Evolutionary conservation across 2,797 vertebrate genomes (phyloP).

Genomic region (Trichosurus vulpecula): DNA sequence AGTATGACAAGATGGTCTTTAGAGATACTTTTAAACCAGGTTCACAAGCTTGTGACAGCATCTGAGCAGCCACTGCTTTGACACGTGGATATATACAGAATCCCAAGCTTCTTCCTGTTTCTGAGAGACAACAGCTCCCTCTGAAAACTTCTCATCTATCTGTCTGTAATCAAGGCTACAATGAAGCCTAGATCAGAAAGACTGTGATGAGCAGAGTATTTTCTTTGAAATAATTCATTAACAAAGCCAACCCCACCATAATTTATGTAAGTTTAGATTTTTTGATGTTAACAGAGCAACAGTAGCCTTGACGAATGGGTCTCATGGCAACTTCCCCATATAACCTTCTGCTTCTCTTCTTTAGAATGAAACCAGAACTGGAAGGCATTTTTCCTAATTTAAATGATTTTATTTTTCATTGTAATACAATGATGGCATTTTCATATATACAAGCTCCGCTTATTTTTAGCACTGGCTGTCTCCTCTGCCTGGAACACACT

Average conservation of each 20-base stretch:
- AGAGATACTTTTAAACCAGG: not conserved
- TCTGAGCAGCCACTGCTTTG: not conserved
- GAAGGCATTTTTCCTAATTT: slow-evolving; percentile 8
- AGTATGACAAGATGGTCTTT: not conserved
- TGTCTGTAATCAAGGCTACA: not conserved
- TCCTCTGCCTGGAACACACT: not conserved
- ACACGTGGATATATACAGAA: not conserved
- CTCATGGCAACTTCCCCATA: not conserved
- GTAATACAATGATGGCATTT: not conserved
- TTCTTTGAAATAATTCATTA: not conserved
- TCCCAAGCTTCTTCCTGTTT: not conserved
- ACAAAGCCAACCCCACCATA: not conserved
- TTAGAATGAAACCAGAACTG: not conserved
- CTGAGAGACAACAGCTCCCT: not conserved
- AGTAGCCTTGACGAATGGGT: not conserved
- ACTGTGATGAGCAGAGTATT: not conserved
- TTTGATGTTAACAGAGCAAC: not conserved
- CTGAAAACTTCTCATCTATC: not conserved
- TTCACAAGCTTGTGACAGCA: no score
- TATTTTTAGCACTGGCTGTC: not conserved
- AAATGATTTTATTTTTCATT: not conserved
- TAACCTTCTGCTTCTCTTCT: not conserved
- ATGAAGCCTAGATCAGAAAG: not conserved
- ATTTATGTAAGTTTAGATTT: not conserved
- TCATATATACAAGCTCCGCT: not conserved